Conservation (phyloP, 2,113 vertebrate species). For the Gopherus flavomarginatus region DNA sequence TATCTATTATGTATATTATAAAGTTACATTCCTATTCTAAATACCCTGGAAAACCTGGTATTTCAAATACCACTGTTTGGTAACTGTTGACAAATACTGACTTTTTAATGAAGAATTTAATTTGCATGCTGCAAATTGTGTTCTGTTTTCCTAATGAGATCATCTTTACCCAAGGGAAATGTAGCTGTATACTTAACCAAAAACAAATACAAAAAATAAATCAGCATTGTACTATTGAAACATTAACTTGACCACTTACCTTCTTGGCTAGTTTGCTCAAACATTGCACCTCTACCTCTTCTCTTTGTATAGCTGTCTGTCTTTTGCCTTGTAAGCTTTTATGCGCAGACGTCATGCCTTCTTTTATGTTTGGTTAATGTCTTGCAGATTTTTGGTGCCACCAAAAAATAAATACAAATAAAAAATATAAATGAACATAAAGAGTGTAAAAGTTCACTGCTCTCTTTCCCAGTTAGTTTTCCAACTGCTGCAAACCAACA, state of each 20-base stretch:
- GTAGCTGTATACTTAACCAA: background rate
- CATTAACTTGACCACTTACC: background rate
- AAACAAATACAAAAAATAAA: background rate
- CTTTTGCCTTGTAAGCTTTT: background rate
- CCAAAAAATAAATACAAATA: background rate
- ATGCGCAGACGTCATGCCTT: background rate
- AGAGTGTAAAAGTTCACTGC: background rate
- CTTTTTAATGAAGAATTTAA: background rate
- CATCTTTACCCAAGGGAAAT: background rate
- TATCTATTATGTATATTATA: background rate
- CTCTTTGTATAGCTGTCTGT: background rate
- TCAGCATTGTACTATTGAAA: background rate
- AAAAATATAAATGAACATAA: background rate
- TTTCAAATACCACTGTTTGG: background rate
- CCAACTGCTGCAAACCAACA: background rate
- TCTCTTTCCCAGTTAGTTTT: fast-evolving
- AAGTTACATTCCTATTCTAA: background rate
- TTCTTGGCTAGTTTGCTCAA: background rate
- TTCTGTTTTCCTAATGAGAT: background rate
- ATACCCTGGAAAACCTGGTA: background rate
- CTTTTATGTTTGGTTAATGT: background rate
- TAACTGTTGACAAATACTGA: background rate
- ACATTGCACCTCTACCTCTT: background rate
- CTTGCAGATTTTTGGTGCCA: fast-evolving
- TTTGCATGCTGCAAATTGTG: background rate